Evolutionary conservation across 1,140 invertebrate genomes (phyloP).

Genomic region (Anoplolepis gracilipes): DNA sequence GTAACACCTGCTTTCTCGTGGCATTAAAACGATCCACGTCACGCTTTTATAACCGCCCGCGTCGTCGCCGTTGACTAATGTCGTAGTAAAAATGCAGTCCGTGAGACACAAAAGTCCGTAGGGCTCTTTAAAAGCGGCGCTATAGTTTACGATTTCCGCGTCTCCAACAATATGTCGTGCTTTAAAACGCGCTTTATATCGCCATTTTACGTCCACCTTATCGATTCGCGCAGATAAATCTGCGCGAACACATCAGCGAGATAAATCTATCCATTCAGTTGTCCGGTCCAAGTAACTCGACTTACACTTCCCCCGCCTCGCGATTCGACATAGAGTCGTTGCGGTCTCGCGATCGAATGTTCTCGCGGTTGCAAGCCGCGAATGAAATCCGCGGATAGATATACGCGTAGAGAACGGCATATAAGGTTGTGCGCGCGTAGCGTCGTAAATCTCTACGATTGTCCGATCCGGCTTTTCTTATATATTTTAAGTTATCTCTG

Average conservation of each 20-base stretch:
- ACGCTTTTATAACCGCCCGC: not conserved
- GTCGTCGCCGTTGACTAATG: not conserved
- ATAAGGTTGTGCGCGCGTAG: not conserved
- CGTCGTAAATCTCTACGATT: conserved; percentile 53
- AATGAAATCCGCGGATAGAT: conserved; percentile 7
- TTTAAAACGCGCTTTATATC: conserved; percentile 10
- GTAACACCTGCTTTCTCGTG: not conserved
- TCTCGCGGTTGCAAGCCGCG: not conserved
- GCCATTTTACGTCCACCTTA: not conserved
- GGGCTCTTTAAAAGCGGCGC: not conserved
- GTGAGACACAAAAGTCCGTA: not conserved
- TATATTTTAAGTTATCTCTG: conserved; percentile 46
- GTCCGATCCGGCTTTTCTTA: conserved; percentile 12
- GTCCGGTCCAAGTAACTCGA: conserved; percentile 1
- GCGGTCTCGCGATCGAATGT: not conserved
- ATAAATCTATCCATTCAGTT: conserved; percentile 45
- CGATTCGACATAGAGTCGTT: conserved; percentile 33
- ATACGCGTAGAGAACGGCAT: not conserved
- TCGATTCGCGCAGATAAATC: conserved; percentile 26
- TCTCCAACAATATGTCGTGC: not conserved
- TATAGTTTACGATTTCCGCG: conserved; percentile 36
- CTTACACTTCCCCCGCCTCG: conserved; percentile 1
- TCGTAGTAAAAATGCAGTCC: conserved; percentile 19
- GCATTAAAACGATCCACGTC: not conserved
- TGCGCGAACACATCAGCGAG: not conserved